A percentile compares a stretch with the other conserved stretches of the same genome.
Conservation (phyloP, 1,140 invertebrate species). For the Pollicipes pollicipes region DNA sequence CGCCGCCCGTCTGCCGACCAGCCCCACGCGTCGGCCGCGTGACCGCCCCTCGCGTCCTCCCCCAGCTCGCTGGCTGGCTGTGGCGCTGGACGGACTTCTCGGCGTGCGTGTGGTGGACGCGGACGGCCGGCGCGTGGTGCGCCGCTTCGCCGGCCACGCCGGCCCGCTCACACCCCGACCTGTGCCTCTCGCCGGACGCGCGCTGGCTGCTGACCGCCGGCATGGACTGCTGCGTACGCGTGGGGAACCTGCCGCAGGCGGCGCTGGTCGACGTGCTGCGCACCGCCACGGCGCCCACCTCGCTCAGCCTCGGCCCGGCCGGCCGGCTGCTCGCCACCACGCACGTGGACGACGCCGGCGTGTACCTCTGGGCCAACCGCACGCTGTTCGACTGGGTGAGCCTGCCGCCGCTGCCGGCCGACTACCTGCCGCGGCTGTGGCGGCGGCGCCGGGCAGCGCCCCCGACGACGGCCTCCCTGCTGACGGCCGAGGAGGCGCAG, state of each 20-base stretch:
- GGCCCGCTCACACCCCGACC: conserved; percentile 62
- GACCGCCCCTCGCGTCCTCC: no score
- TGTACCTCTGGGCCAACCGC: conserved; percentile 87
- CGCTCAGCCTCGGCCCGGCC: conserved; percentile 70
- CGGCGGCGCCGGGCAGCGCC: conserved; percentile 16
- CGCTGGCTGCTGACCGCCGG: conserved; percentile 74
- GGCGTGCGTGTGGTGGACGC: no score
- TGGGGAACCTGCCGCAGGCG: conserved; percentile 77
- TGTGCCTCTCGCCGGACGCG: conserved; percentile 69
- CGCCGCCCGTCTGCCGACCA: no score
- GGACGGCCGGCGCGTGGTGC: no score
- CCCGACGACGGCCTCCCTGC: conserved; percentile 14
- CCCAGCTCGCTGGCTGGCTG: no score
- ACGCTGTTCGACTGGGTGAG: conserved; percentile 62
- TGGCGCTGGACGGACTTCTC: no score
- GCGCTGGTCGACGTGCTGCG: conserved; percentile 33
- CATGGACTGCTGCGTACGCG: conserved; percentile 69
- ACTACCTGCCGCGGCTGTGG: conserved; percentile 35
- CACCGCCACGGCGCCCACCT: conserved; percentile 54
- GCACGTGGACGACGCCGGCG: conserved; percentile 69
- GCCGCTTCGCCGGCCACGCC: conserved; percentile 31
- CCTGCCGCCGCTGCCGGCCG: conserved; percentile 46
- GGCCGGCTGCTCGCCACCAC: conserved; percentile 77
- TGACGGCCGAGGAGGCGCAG: conserved; percentile 13
- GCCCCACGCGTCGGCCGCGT: no score